A percentile compares a stretch with the other conserved stretches of the same genome.
phyloP scores from a whole-genome alignment of 2,888 invertebrate species.

The Spilarctia lutea region DNA sequence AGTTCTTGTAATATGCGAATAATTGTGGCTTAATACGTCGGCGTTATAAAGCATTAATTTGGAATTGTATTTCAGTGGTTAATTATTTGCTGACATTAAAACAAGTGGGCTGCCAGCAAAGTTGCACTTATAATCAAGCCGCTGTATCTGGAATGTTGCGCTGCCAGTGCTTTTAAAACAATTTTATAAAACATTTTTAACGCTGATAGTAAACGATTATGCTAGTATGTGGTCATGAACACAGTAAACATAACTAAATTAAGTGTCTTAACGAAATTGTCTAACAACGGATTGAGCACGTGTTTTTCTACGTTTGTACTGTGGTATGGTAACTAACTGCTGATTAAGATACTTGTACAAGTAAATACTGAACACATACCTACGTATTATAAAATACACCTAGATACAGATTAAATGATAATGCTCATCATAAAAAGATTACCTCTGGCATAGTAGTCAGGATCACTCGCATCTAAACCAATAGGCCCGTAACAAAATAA shows the following conservation, averaged over 20 bases:
- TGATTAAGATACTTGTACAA: too few relatives aligned
- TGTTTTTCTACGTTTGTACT: not conserved
- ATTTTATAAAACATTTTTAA: constrained; percentile 33
- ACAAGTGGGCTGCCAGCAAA: constrained; percentile 43
- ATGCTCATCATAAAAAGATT: too few relatives aligned
- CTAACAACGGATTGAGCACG: not conserved
- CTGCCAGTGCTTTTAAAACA: constrained; percentile 30
- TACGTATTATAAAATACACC: too few relatives aligned
- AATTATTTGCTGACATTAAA: constrained; percentile 54
- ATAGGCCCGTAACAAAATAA: not conserved
- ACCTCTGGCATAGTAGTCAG: too few relatives aligned
- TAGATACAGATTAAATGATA: too few relatives aligned
- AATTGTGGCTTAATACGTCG: constrained; percentile 29
- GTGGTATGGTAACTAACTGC: too few relatives aligned
- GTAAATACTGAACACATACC: too few relatives aligned
- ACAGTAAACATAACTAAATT: constrained; percentile 12
- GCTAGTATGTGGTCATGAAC: constrained; percentile 10
- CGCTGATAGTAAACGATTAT: constrained; percentile 1
- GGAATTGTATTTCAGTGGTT: constrained; percentile 42
- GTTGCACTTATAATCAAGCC: constrained; percentile 47
- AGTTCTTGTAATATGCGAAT: too few relatives aligned
- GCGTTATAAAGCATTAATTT: constrained; percentile 35
- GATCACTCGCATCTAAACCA: too few relatives aligned
- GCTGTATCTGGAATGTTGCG: constrained; percentile 38
- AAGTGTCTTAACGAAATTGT: constrained; percentile 8